Percentiles rank a stretch among this genome's conserved stretches.
These are phyloP conservation scores for Drosophila ohnishii DNA, from an alignment of 1,140 invertebrate species.

Conservation along the genomic window DNA sequence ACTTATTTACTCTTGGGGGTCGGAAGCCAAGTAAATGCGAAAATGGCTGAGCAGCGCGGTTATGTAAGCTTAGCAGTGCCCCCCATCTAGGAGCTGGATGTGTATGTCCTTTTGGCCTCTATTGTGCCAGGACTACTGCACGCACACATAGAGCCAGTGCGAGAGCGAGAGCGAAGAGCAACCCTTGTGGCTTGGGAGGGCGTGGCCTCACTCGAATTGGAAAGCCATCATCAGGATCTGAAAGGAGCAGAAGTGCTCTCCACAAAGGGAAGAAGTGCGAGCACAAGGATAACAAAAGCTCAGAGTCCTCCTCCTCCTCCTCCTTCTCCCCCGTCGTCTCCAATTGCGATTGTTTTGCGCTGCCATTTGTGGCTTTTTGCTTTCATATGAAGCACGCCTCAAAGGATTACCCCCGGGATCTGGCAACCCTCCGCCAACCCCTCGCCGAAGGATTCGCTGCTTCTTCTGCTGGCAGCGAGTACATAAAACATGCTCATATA, in stretches of 20 bases:
- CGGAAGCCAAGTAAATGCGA: conserved; percentile 37
- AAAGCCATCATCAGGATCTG: conserved; percentile 61
- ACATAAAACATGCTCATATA: conserved; percentile 83
- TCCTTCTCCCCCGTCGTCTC: neutral
- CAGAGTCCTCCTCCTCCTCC: conserved; percentile 9
- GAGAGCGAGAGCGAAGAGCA: conserved; percentile 60
- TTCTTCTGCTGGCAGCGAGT: conserved; percentile 58
- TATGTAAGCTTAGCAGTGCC: conserved; percentile 56
- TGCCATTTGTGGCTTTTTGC: conserved; percentile 82
- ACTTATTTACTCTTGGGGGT: conserved; percentile 70
- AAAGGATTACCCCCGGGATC: conserved; percentile 69
- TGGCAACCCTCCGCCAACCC: conserved; percentile 16
- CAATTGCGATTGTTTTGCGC: conserved; percentile 69
- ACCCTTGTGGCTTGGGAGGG: conserved; percentile 60
- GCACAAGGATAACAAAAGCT: conserved; percentile 73
- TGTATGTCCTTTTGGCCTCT: conserved; percentile 65
- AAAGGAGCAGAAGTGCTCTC: conserved; percentile 65
- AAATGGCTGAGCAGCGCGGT: conserved; percentile 33
- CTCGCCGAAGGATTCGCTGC: conserved; percentile 21
- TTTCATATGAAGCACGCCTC: conserved; percentile 69
- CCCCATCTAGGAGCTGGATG: conserved; percentile 11
- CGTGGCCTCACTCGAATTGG: conserved; percentile 75
- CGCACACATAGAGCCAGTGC: conserved; percentile 5
- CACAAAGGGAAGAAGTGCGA: conserved; percentile 71
- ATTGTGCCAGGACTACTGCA: conserved; percentile 48